phyloP scores from a whole-genome alignment of 2,888 invertebrate species.

The Heteropelma amictum region DNA sequence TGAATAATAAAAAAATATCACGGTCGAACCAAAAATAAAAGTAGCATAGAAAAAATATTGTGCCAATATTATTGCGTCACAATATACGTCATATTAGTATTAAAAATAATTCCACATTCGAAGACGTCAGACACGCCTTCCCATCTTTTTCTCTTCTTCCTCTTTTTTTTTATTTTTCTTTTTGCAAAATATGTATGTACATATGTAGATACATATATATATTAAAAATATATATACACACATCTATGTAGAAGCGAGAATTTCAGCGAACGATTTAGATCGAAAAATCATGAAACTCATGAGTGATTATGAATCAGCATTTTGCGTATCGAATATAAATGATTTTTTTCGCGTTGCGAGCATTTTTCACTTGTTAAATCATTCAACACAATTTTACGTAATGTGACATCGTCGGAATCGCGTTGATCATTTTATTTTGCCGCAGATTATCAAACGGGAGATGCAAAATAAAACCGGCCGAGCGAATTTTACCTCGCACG shows the following conservation, averaged over 20 bases:
- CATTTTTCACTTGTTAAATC: too few relatives aligned
- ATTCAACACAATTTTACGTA: too few relatives aligned
- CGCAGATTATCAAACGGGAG: conserved; percentile 37
- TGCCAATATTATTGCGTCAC: conserved; percentile 49
- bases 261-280: too few relatives aligned
- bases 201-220: neutral
- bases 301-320: too few relatives aligned
- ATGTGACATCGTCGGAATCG: too few relatives aligned
- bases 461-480: conserved; percentile 27
- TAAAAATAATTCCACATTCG: conserved; percentile 49
- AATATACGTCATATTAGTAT: conserved; percentile 48
- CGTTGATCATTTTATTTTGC: conserved; percentile 12
- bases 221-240: too few relatives aligned
- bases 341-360: too few relatives aligned
- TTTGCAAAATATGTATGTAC: conserved; percentile 19
- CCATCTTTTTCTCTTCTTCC: too few relatives aligned
- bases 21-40: conserved; percentile 35
- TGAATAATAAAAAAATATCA: conserved; percentile 38
- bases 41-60: conserved; percentile 54
- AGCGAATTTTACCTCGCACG: conserved; percentile 4
- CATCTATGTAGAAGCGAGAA: too few relatives aligned
- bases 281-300: too few relatives aligned
- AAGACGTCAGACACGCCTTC: conserved; percentile 5
- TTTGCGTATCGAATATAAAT: too few relatives aligned
- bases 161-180: conserved; percentile 5